Conservation (phyloP, 2,113 vertebrate species). For the Mugil cephalus region DNA sequence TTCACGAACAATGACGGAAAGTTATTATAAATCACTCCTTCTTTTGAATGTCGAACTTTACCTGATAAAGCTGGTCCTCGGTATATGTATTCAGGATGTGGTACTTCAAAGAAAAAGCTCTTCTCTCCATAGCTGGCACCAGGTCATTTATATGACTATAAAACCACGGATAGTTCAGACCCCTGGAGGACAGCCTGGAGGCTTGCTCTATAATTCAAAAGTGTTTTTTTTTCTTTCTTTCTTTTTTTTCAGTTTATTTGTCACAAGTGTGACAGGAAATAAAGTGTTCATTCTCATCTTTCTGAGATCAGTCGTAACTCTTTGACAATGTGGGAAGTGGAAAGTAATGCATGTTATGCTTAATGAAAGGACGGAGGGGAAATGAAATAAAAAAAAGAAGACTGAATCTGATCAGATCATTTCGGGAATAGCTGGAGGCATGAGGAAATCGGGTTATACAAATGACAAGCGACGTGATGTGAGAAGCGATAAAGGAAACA, state of each 20-base stretch:
- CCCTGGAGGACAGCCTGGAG: slow-evolving; percentile 3
- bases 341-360: slow-evolving; percentile 8
- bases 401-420: slow-evolving; percentile 37
- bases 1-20: no score
- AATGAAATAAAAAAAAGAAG: not conserved
- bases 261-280: slow-evolving; percentile 36
- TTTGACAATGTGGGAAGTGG: slow-evolving; percentile 3
- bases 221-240: no score
- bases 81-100: no score
- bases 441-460: slow-evolving; percentile 19
- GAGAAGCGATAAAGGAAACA: slow-evolving; percentile 3
- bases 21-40: no score
- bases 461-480: not conserved
- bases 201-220: not conserved
- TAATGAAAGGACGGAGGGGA: slow-evolving; percentile 9
- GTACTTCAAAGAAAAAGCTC: no score
- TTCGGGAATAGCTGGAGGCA: not conserved
- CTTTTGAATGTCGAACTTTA: no score
- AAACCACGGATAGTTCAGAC: not conserved
- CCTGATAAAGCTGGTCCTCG: no score
- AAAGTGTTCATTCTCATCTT: slow-evolving; percentile 14
- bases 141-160: not conserved
- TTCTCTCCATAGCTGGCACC: not conserved
- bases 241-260: no score
- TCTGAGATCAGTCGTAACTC: slow-evolving; percentile 24